These are phyloP conservation scores for Cephalopholis sonnerati DNA, from an alignment of 2,113 vertebrate genomes.

Conservation along the genomic window DNA sequence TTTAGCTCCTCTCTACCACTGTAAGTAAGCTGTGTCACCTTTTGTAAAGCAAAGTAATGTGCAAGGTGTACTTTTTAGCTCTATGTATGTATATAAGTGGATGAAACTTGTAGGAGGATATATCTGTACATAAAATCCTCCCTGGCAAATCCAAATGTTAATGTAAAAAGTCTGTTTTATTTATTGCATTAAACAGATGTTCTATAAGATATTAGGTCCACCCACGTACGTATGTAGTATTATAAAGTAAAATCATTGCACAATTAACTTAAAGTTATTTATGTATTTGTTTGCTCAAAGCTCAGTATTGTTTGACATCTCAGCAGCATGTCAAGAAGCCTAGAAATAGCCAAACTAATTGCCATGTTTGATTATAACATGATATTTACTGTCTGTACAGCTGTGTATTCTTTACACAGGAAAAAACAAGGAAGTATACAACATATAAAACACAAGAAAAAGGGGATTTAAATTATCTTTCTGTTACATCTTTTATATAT, in stretches of 20 bases:
- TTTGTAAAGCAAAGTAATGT: background rate
- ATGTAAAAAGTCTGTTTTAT: background rate
- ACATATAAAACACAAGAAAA: background rate
- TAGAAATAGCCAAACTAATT: constrained; percentile 12
- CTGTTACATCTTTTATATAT: background rate
- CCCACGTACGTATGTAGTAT: background rate
- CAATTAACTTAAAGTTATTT: background rate
- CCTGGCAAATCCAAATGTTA: background rate
- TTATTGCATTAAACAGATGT: background rate
- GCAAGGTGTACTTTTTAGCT: background rate
- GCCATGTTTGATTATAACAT: background rate
- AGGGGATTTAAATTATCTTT: background rate
- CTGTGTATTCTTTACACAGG: background rate
- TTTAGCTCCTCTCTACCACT: constrained; percentile 22
- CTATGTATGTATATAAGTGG: background rate
- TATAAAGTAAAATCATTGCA: background rate
- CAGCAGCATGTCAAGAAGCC: background rate
- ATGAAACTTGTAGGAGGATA: background rate
- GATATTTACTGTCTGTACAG: no score
- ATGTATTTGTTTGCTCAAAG: background rate
- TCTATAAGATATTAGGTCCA: background rate
- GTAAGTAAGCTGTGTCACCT: constrained; percentile 1
- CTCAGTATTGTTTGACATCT: background rate
- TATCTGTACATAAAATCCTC: background rate
- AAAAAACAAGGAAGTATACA: background rate